Evolutionary conservation across 2,888 invertebrate species (phyloP).

Genomic region (Drosophila kanekoi): DNA sequence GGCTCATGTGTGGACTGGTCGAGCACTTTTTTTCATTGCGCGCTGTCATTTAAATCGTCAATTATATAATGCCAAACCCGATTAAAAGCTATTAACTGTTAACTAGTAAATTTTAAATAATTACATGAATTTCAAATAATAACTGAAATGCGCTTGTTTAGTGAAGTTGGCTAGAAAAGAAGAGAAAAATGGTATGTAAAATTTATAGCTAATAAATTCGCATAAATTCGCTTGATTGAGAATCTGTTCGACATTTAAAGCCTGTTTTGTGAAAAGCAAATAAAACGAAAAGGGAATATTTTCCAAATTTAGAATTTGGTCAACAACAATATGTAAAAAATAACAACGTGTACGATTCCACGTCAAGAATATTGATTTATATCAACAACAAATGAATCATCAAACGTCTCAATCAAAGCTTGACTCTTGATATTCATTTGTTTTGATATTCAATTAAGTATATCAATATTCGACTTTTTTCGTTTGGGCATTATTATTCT

Average conservation of each 20-base stretch:
- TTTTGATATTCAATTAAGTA: too few relatives aligned
- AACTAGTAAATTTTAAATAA: not conserved
- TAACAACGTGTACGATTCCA: too few relatives aligned
- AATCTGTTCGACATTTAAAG: too few relatives aligned
- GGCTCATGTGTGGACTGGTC: slow-evolving; percentile 26
- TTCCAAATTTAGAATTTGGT: not conserved
- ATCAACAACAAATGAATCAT: not conserved
- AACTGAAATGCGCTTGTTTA: too few relatives aligned
- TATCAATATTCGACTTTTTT: too few relatives aligned
- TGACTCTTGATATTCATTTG: too few relatives aligned
- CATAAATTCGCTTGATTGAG: not conserved
- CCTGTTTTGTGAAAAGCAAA: too few relatives aligned
- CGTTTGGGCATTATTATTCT: too few relatives aligned
- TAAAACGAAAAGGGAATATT: too few relatives aligned
- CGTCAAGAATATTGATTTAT: not conserved
- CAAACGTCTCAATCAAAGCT: not conserved
- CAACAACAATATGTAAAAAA: not conserved
- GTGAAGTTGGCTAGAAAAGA: too few relatives aligned
- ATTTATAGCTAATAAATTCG: not conserved
- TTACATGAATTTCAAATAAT: not conserved
- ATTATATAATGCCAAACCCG: slow-evolving; percentile 33
- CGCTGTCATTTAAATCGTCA: slow-evolving; percentile 46
- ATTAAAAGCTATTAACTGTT: slow-evolving; percentile 26
- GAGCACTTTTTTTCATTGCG: slow-evolving; percentile 20
- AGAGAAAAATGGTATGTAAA: not conserved